phyloP scores from a whole-genome alignment of 2,113 vertebrate genomes.

The Epinephelus cyanopodus region DNA sequence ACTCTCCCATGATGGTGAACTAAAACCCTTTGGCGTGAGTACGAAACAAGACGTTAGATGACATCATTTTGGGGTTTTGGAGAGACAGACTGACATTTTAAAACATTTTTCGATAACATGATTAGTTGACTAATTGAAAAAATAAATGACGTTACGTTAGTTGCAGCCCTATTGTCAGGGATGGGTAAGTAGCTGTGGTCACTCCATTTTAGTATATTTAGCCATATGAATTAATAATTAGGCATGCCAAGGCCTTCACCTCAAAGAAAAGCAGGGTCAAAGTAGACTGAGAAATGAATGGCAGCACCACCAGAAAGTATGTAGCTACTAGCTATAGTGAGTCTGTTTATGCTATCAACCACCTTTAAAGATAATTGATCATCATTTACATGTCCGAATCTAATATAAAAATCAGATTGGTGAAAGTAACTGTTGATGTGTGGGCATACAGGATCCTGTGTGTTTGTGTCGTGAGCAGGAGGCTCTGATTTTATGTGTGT shows the following conservation, averaged over 20 bases:
- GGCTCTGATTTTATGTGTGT: background rate
- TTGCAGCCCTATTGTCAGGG: too few species aligned
- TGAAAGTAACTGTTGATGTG: slow-evolving; percentile 13
- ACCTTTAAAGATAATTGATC: background rate
- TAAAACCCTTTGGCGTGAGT: too few species aligned
- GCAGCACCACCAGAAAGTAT: background rate
- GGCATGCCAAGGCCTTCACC: background rate
- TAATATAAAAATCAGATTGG: slow-evolving; percentile 45
- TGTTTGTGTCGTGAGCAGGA: background rate
- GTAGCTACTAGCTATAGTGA: background rate
- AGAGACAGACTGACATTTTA: too few species aligned
- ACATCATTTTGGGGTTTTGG: too few species aligned
- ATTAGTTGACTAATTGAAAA: too few species aligned
- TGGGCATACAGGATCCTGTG: background rate
- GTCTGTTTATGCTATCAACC: background rate
- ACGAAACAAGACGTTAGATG: too few species aligned
- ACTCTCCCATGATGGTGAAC: too few species aligned
- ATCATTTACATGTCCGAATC: slow-evolving; percentile 32
- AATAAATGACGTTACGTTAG: too few species aligned
- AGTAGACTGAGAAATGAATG: background rate
- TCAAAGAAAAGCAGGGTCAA: background rate
- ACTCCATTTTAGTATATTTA: background rate
- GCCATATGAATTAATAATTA: background rate
- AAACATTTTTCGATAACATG: too few species aligned
- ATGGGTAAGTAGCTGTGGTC: background rate